Evolutionary conservation across 2,113 vertebrate species (phyloP), one percentile per base, ranked within the genome.

Genomic region (Hucho hucho): DNA sequence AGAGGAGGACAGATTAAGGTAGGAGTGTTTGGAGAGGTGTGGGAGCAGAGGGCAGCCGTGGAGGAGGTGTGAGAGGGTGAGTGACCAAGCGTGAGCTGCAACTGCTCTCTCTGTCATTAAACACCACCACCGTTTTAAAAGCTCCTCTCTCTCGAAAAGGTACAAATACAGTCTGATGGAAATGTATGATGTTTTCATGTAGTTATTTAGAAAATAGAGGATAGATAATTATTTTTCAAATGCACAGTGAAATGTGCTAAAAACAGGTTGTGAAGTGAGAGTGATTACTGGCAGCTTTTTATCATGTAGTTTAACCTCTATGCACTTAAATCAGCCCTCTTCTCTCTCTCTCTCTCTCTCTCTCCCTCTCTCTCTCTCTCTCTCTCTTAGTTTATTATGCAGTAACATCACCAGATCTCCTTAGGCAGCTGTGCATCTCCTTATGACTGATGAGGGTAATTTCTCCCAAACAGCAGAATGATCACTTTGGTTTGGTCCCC

Each of bases 391-490:
- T 90, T 90, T 91, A 88, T 92, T 90, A 90, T 90, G 89, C 92
- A 91, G 89, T 90, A 90, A 90, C 87, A 89, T 90, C 81, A 88
- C 75, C 83, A 83, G 88, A 88, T 88, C 87, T 91, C 92, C 87
- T 83, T 87, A 89, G 92, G 93, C 92, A 94, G 93, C 92, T 94
- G 88, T 90, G 93, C 83, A 88, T 91, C 92, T 91, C 92, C 88
- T 90, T 91, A 93, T 93, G 93, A 93, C 91, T 94, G 92, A 94
- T 93, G 92, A 90, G 86, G 92, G 90, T 93, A 94, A 94, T 94
- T 94, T 91, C 86, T 93, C 90, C 93, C 91, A 92, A 94, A 93
- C 91, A 93, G 87, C 89, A 83, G 89, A 91, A 93, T 89, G 90
- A 93, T 92, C 85, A 90, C 76, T 88, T 86, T 90, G 85, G 83